Percentiles rank a stretch among this genome's conserved stretches.
These are phyloP conservation scores for Acipenser oxyrinchus DNA, from an alignment of 2,797 vertebrate genomes.

Conservation along the genomic window DNA sequence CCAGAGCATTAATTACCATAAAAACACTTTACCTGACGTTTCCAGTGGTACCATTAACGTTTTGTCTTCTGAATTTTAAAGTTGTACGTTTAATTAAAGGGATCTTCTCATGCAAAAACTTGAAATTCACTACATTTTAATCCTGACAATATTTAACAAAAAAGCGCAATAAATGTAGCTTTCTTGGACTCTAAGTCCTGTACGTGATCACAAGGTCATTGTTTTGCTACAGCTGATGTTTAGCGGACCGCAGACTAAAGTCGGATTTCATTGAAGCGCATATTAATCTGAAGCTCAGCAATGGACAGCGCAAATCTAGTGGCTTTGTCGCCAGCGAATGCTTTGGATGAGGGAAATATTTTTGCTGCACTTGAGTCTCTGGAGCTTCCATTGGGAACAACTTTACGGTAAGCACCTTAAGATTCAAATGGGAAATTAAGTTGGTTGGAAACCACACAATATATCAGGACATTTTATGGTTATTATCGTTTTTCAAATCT, in stretches of 20 bases:
- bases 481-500: too few species aligned
- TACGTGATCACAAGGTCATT: constrained; percentile 67
- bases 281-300: constrained; percentile 31
- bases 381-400: constrained; percentile 80
- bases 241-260: constrained; percentile 58
- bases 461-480: too few species aligned
- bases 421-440: neutral
- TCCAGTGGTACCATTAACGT: too few species aligned
- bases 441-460: too few species aligned
- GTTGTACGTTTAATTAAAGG: too few species aligned
- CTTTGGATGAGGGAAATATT: constrained; percentile 64
- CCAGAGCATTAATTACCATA: too few species aligned
- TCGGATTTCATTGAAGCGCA: constrained; percentile 22
- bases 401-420: constrained; percentile 70
- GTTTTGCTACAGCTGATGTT: constrained; percentile 54
- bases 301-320: constrained; percentile 52
- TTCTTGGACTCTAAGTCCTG: constrained; percentile 71
- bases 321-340: constrained; percentile 35
- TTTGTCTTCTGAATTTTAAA: too few species aligned
- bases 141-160: constrained; percentile 34
- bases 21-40: too few species aligned
- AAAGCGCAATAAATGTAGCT: constrained; percentile 30
- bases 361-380: constrained; percentile 84
- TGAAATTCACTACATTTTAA: too few species aligned
- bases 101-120: too few species aligned